Base-by-base conservation (phyloP, 2,797 vertebrate genomes). In the Fringilla coelebs region DNA sequence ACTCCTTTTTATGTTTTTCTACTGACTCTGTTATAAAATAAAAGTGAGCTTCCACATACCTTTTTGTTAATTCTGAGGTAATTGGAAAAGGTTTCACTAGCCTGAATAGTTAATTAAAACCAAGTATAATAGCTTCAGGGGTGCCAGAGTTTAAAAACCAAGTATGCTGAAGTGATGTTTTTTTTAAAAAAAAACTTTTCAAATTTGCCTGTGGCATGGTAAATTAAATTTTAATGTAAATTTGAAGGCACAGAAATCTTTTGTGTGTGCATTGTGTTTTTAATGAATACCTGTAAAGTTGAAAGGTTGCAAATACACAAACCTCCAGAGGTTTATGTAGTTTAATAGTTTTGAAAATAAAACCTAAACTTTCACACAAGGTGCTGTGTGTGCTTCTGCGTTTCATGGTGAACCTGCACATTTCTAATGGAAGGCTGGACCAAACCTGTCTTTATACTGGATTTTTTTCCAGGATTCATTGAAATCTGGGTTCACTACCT, bases 321-420 rank as follows among this genome's bases (percentile, higher is more conserved):
- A 32, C 7, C 13, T 48, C 18, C 5, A 11, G 22, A 55, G n/a
- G 17, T 70, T 43, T 43, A 43, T 43, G 41, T 43, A 43, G 41
- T 43, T 15, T 31, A 61, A 24, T 4, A 16, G 21, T 49, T 90
- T 36, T n/a, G 60, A 62, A 82, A 66, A 14, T 7, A 74, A 82
- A 72, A 11, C 12, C 13, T 48, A 2, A 54, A 58, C 38, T 19
- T 82, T 85, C 2, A 8, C 4, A 5, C 13, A 26, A 38, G 36
- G 3, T 41, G 20, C 21, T 48, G 0, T 25, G 9, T 67, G 15
- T 45, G 2, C 7, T 22, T 51, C 2, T 21, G 0, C 6, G 11
- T 77, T 89, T 63, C 11, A 16, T 38, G 38, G 32, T 9, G 41
- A 62, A 32, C 28, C 10, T 52, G 4, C n/a, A 36, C 0, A 0